Evolutionary conservation across 2,113 vertebrate species (phyloP).

Genomic region (Copsychus sechellarum): DNA sequence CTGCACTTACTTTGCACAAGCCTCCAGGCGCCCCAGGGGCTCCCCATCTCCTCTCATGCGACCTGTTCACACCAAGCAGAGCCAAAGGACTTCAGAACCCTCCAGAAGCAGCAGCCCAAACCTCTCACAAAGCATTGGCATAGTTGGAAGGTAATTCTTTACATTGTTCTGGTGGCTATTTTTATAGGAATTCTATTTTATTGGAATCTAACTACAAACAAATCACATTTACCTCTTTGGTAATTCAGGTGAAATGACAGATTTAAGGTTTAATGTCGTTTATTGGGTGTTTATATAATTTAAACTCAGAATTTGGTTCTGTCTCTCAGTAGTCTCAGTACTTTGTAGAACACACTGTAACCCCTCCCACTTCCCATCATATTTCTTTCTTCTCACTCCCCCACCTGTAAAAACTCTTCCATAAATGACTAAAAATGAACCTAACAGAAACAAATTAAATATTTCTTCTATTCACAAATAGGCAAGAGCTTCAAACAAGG

Average conservation of each 20-base stretch:
- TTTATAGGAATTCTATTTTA: neutral
- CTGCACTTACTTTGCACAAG: slow-evolving; percentile 87
- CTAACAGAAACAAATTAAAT: neutral
- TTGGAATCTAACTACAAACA: neutral
- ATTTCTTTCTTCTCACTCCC: neutral
- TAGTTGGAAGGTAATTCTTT: neutral
- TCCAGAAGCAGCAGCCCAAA: neutral
- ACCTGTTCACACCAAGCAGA: neutral
- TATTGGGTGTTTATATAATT: neutral
- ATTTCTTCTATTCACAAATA: neutral
- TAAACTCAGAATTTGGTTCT: neutral
- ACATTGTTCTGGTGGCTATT: neutral
- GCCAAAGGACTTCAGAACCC: neutral
- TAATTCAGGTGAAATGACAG: neutral
- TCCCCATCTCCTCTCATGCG: neutral
- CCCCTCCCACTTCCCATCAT: neutral
- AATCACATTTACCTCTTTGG: neutral
- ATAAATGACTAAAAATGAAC: neutral
- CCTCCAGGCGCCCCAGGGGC: slow-evolving; percentile 71
- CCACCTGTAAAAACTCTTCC: neutral
- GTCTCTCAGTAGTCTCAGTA: neutral
- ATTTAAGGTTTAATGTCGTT: neutral
- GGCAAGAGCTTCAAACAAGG: neutral
- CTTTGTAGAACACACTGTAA: neutral
- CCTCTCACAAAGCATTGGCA: neutral